Conservation (phyloP, 2,888 invertebrate genomes). For the Caenorhabditis sulstoni region DNA sequence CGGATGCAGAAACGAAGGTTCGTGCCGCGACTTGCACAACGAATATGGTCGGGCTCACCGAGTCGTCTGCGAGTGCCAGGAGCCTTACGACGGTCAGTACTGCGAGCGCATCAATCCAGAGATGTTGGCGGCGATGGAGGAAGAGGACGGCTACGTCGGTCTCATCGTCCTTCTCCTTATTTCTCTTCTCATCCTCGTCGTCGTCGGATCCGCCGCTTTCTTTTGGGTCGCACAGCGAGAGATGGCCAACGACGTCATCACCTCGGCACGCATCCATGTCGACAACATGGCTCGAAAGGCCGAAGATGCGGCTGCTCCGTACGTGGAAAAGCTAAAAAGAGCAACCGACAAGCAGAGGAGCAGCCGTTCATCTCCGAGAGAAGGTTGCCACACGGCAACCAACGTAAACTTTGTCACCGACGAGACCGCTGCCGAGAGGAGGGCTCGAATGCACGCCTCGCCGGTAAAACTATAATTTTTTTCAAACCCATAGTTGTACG, state of each 20-base stretch:
- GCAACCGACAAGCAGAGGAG: slow-evolving; percentile 14
- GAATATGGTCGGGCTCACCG: slow-evolving; percentile 49
- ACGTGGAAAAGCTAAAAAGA: slow-evolving; percentile 44
- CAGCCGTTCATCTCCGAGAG: slow-evolving; percentile 22
- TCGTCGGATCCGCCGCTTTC: slow-evolving; percentile 26
- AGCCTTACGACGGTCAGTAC: slow-evolving; percentile 49
- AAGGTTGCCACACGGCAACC: slow-evolving; percentile 45
- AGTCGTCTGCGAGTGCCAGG: slow-evolving; percentile 48
- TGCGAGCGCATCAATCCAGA: slow-evolving; percentile 56
- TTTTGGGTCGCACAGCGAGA: slow-evolving; percentile 46
- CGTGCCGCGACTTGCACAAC: slow-evolving; percentile 45
- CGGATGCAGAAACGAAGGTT: slow-evolving; percentile 57
- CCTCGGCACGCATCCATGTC: slow-evolving; percentile 36
- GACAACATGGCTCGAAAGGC: slow-evolving; percentile 53
- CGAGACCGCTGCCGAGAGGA: slow-evolving; percentile 37
- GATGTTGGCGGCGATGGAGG: slow-evolving; percentile 38
- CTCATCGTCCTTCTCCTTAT: slow-evolving; percentile 38
- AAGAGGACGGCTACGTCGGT: slow-evolving; percentile 3
- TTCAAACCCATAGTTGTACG: not conserved
- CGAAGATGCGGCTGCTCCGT: slow-evolving; percentile 49
- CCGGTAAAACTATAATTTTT: no score
- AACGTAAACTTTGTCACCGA: slow-evolving; percentile 56
- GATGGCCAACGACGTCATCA: slow-evolving; percentile 27
- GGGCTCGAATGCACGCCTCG: slow-evolving; percentile 36
- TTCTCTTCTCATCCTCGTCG: slow-evolving; percentile 24